These are phyloP conservation scores for Autographa gamma DNA, from an alignment of 2,888 invertebrate genomes.

Conservation along the genomic window DNA sequence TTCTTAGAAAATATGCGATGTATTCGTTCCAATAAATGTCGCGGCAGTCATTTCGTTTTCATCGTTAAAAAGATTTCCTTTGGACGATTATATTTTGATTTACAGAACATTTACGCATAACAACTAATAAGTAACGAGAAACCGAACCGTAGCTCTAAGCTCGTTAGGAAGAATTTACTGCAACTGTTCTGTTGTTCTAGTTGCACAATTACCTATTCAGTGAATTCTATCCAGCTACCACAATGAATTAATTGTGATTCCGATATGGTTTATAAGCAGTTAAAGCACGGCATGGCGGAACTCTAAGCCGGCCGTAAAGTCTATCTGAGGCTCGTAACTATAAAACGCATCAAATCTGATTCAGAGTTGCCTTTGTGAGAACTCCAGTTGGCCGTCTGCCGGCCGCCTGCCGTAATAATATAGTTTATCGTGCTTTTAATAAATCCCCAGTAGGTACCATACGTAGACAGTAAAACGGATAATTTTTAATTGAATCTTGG, in stretches of 20 bases:
- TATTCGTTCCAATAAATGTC: slow-evolving; percentile 63
- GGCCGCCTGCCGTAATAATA: slow-evolving; percentile 72
- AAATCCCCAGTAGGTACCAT: slow-evolving; percentile 67
- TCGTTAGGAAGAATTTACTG: slow-evolving; percentile 38
- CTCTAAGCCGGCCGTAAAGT: slow-evolving; percentile 74
- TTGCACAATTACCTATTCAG: slow-evolving; percentile 34
- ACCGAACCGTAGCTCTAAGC: neutral
- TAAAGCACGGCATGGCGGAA: slow-evolving; percentile 63
- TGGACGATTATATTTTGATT: slow-evolving; percentile 43
- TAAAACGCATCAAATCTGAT: slow-evolving; percentile 82
- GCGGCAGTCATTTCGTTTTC: slow-evolving; percentile 48
- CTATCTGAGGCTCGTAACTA: slow-evolving; percentile 77
- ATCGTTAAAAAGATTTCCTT: slow-evolving; percentile 46
- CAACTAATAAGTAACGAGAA: slow-evolving; percentile 5
- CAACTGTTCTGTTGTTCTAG: slow-evolving; percentile 24
- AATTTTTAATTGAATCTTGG: slow-evolving; percentile 81
- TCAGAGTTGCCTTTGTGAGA: slow-evolving; percentile 79
- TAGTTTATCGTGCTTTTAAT: slow-evolving; percentile 80
- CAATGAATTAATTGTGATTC: slow-evolving; percentile 63
- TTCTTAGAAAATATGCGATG: slow-evolving; percentile 67
- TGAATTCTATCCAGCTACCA: slow-evolving; percentile 32
- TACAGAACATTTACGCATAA: slow-evolving; percentile 50
- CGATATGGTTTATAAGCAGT: slow-evolving; percentile 66
- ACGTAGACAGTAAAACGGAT: slow-evolving; percentile 74
- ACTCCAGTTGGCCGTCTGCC: slow-evolving; percentile 72